Evolutionary conservation across 1,140 invertebrate genomes (phyloP).

Genomic region (Neodiprion pinetum): DNA sequence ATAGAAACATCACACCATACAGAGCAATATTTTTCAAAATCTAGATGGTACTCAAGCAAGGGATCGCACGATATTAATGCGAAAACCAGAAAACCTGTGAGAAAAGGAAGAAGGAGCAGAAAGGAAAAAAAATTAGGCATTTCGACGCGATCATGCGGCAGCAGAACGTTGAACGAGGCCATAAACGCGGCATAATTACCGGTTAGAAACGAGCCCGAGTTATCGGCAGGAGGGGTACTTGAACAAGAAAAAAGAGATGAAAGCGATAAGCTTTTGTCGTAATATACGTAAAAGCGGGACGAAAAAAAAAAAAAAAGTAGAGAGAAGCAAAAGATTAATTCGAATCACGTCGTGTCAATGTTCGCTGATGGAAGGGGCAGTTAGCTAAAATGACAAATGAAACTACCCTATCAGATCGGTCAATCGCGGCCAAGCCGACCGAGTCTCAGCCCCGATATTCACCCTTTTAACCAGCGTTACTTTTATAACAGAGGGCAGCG

Average conservation of each 20-base stretch:
- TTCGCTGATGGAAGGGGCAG: background rate
- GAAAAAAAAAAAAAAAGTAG: no score
- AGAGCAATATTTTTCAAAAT: no score
- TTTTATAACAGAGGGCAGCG: background rate
- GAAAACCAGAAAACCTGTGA: no score
- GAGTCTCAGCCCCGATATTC: background rate
- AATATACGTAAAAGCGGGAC: background rate
- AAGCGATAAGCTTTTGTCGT: background rate
- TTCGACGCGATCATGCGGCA: no score
- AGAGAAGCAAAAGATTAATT: background rate
- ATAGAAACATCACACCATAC: no score
- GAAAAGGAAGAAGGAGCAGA: no score
- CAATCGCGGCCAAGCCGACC: background rate
- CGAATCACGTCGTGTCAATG: background rate
- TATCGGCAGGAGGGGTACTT: background rate
- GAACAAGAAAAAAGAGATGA: background rate
- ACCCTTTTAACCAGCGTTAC: slow-evolving; percentile 4
- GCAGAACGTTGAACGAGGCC: no score
- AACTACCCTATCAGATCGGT: background rate
- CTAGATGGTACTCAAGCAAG: no score
- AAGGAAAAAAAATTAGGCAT: no score
- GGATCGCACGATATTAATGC: no score
- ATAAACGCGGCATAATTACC: background rate
- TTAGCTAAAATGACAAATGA: background rate
- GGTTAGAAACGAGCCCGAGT: background rate